These are phyloP conservation scores for Gobius niger DNA, from an alignment of 2,113 vertebrate species.

Conservation along the genomic window DNA sequence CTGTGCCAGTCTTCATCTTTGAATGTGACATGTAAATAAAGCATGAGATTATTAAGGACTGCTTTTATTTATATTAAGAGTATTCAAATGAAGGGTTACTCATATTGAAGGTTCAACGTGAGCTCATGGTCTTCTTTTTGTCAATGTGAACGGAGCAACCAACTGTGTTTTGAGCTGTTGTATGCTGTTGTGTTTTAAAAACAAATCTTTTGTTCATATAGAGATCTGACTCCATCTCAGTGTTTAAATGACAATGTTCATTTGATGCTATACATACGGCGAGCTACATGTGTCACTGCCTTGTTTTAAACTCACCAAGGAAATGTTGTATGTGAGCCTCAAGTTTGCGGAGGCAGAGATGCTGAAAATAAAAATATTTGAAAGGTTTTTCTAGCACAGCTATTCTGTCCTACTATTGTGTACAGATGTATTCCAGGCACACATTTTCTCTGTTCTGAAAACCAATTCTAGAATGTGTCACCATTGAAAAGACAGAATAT, in stretches of 20 bases:
- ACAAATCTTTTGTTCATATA: conserved; percentile 52
- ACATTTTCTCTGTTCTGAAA: too few relatives aligned
- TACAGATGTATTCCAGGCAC: too few relatives aligned
- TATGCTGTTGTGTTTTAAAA: conserved; percentile 63
- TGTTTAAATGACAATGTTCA: conserved; percentile 57
- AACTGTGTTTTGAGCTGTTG: conserved; percentile 59
- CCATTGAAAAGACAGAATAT: too few relatives aligned
- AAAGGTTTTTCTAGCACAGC: conserved; percentile 45
- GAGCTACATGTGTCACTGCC: conserved; percentile 67
- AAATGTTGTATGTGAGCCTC: conserved; percentile 69
- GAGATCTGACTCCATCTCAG: conserved; percentile 50
- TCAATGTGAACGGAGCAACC: conserved; percentile 61
- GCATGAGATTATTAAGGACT: conserved; percentile 67
- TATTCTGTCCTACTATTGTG: conserved; percentile 16
- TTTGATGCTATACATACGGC: conserved; percentile 58
- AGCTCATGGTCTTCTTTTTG: conserved; percentile 49
- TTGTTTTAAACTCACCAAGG: conserved; percentile 64
- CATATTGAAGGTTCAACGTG: conserved; percentile 50
- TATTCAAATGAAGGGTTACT: conserved; percentile 55
- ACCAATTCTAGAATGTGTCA: too few relatives aligned
- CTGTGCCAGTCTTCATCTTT: conserved; percentile 43
- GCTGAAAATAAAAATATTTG: conserved; percentile 72
- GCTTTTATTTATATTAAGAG: conserved; percentile 63
- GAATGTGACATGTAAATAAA: conserved; percentile 72
- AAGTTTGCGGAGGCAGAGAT: conserved; percentile 50